phyloP scores from a whole-genome alignment of 2,888 invertebrate genomes.

The Orthonychiurus folsomi region DNA sequence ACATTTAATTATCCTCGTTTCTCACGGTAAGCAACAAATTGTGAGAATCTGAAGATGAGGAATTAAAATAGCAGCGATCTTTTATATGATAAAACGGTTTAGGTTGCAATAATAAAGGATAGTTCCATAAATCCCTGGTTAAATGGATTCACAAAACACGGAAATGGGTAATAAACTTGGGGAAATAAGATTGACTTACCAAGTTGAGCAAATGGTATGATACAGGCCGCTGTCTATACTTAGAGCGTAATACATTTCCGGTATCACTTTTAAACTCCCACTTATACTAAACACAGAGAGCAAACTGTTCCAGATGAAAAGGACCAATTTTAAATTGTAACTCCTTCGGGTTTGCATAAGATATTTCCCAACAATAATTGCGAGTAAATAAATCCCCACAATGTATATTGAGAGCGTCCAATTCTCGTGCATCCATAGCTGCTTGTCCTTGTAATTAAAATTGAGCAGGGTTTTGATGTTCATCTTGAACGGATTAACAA shows the following conservation, averaged over 20 bases:
- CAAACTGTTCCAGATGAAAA: slow-evolving; percentile 24
- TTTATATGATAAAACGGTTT: too few species aligned
- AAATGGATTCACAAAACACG: too few species aligned
- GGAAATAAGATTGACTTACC: slow-evolving; percentile 20
- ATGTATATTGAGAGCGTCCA: slow-evolving; percentile 21
- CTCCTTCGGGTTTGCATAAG: slow-evolving; percentile 21
- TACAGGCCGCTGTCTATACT: slow-evolving; percentile 20
- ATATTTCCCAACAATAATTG: slow-evolving; percentile 19
- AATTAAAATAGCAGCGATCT: too few species aligned
- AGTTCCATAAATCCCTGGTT: too few species aligned
- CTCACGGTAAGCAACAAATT: too few species aligned
- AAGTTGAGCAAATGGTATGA: slow-evolving; percentile 25
- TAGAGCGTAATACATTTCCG: slow-evolving; percentile 23
- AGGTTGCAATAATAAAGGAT: too few species aligned
- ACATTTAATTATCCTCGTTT: too few species aligned
- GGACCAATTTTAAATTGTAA: slow-evolving; percentile 16
- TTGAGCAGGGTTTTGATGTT: neutral
- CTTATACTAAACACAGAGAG: slow-evolving; percentile 24
- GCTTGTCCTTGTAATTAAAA: slow-evolving; percentile 8
- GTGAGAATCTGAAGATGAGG: too few species aligned
- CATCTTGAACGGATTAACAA: neutral
- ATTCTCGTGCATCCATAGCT: slow-evolving; percentile 25
- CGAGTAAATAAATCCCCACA: slow-evolving; percentile 18
- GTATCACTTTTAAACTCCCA: slow-evolving; percentile 19
- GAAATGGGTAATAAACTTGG: too few species aligned